Evolutionary conservation across 2,888 invertebrate genomes (phyloP), one percentile per base, ranked within the genome.

Genomic region (Brenthis ino): DNA sequence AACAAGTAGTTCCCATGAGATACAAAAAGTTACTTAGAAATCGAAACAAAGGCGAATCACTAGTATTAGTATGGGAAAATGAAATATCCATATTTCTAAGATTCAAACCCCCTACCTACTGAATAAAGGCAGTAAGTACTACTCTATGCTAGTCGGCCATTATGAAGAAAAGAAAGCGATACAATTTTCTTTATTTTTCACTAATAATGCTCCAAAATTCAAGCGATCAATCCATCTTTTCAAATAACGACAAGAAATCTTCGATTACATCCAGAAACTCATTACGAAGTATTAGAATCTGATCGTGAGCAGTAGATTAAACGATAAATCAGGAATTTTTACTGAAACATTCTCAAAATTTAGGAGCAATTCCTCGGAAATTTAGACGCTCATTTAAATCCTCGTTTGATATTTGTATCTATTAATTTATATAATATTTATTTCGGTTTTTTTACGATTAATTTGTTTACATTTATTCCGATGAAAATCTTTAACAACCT

Each of bases 261-360:
- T 54, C 68, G 68, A 68, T 64, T 57, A 68, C 64, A 67, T 33
- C 57, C 16, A 63, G 56, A 64, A 68, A 64, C 68, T 68, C 68
- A 68, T 68, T 68, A 68, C 51, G 68, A 68, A 68, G 64, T 64
- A 63, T 68, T 68, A 64, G 50, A 64, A 64, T 68, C 64, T 68
- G 68, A 68, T 68, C 68, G 68, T 37, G 56, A 56, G 57, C 53
- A 50, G 64, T 54, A 68, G 68, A 68, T 68, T 68, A 57, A 50
- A 56, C 51, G 54, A 60, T 68, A 63, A 68, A 64, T 68, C 68
- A 50, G 33, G 53, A 64, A 43, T 64, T 55, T 57, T 66, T 66
- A 54, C 54, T 53, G 20, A 66, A 66, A 60, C 28, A 48, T 48
- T 66, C 53, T 47, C 13, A 28, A 51, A 53, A 54, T 60, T 58